Conservation (phyloP, 2,797 vertebrate species). For the Trichosurus vulpecula region DNA sequence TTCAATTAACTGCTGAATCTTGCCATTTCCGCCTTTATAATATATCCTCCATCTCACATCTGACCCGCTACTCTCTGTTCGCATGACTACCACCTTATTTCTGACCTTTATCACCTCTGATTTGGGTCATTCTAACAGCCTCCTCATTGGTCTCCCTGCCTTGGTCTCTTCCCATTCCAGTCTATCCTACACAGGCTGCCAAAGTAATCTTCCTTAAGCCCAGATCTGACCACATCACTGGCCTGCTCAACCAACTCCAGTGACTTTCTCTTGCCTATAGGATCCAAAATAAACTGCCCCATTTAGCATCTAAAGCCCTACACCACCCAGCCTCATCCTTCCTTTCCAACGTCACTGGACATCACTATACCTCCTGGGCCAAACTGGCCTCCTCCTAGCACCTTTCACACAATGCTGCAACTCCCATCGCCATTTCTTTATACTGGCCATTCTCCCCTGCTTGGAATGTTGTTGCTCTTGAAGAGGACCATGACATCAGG, state of each 20-base stretch:
- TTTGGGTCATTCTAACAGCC: not conserved
- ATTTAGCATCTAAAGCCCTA: not conserved
- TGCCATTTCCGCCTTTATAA: not conserved
- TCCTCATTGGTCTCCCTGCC: not conserved
- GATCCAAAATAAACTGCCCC: not conserved
- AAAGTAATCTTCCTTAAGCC: not conserved
- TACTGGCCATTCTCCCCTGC: not conserved
- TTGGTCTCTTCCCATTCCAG: not conserved
- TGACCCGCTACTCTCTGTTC: not conserved
- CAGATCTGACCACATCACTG: not conserved
- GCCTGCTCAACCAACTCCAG: not conserved
- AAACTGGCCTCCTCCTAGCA: not conserved
- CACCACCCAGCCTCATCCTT: not conserved
- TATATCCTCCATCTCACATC: not conserved
- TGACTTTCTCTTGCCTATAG: not conserved
- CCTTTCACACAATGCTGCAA: not conserved
- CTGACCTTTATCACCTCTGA: not conserved
- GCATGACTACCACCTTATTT: not conserved
- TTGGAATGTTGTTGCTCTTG: not conserved
- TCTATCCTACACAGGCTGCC: not conserved
- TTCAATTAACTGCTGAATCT: not conserved
- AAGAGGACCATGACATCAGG: too few relatives aligned
- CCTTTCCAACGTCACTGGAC: not conserved
- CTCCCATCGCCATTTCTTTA: not conserved
- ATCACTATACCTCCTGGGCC: not conserved